Conservation (phyloP, 2,113 vertebrate genomes). For the Pogonocichla stellata region DNA sequence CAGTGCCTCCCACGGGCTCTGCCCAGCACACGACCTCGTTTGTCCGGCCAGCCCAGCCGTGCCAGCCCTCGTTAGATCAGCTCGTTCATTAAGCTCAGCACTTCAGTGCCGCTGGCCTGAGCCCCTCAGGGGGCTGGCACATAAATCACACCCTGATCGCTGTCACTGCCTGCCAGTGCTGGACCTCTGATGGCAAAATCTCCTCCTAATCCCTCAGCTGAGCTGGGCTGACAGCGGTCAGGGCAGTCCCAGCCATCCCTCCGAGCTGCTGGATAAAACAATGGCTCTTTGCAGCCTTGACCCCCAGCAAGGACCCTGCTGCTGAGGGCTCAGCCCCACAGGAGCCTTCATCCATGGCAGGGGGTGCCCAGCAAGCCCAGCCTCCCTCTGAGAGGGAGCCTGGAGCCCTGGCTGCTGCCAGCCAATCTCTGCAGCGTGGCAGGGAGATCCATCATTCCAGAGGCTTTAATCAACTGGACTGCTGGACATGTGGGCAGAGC, state of each 20-base stretch:
- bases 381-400: background rate
- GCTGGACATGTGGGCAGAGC: background rate
- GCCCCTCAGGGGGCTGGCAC: background rate
- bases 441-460: rapidly evolving
- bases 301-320: background rate
- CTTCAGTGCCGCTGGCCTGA: background rate
- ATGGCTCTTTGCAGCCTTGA: background rate
- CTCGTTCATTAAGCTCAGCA: background rate
- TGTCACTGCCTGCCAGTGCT: background rate
- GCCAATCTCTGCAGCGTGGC: rapidly evolving
- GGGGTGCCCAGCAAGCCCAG: background rate
- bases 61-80: background rate
- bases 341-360: background rate
- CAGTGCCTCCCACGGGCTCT: background rate
- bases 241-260: background rate
- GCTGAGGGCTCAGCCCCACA: background rate
- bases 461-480: background rate
- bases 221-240: rapidly evolving
- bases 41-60: rapidly evolving
- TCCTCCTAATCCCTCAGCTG: background rate
- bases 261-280: rapidly evolving
- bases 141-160: background rate
- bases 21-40: background rate
- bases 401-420: background rate
- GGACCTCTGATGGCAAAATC: background rate